phyloP scores from a whole-genome alignment of 2,797 vertebrate species.

The Trachurus trachurus region DNA sequence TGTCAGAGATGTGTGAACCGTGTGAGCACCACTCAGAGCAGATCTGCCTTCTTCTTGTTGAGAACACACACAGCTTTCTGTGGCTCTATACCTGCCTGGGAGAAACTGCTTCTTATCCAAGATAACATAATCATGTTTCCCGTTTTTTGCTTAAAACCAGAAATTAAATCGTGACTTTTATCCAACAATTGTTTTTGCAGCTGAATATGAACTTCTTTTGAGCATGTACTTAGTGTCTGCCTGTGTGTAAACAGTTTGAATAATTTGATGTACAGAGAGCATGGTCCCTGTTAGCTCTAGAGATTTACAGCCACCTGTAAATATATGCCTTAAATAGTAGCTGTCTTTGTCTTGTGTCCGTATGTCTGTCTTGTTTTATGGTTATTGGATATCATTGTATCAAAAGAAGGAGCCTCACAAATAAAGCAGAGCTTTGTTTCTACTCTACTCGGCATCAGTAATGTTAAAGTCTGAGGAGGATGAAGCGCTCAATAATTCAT shows the following conservation, averaged over 20 bases:
- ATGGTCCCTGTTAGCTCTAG: conserved; percentile 61
- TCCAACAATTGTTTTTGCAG: conserved; percentile 57
- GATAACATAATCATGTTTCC: conserved; percentile 18
- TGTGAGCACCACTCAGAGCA: conserved; percentile 52
- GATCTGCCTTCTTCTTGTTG: conserved; percentile 35
- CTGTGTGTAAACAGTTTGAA: conserved; percentile 59
- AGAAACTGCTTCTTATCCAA: conserved; percentile 28
- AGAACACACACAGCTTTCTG: conserved; percentile 43
- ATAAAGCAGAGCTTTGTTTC: conserved; percentile 75
- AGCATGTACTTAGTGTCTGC: conserved; percentile 64
- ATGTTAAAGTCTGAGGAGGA: conserved; percentile 41
- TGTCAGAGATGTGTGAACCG: conserved; percentile 16
- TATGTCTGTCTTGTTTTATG: conserved; percentile 73
- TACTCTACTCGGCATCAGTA: conserved; percentile 47
- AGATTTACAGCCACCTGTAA: conserved; percentile 68
- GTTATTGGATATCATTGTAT: conserved; percentile 63
- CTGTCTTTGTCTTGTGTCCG: conserved; percentile 66
- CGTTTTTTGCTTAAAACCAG: conserved; percentile 38
- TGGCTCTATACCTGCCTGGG: conserved; percentile 36
- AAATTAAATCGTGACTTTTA: conserved; percentile 40
- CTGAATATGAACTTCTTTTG: conserved; percentile 57
- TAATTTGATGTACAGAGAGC: conserved; percentile 70
- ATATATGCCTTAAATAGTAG: conserved; percentile 64
- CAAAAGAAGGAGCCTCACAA: conserved; percentile 67
- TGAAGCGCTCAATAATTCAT: conserved; percentile 31